These are phyloP conservation scores for Calameuta filiformis DNA, from an alignment of 2,888 invertebrate genomes.

Conservation along the genomic window DNA sequence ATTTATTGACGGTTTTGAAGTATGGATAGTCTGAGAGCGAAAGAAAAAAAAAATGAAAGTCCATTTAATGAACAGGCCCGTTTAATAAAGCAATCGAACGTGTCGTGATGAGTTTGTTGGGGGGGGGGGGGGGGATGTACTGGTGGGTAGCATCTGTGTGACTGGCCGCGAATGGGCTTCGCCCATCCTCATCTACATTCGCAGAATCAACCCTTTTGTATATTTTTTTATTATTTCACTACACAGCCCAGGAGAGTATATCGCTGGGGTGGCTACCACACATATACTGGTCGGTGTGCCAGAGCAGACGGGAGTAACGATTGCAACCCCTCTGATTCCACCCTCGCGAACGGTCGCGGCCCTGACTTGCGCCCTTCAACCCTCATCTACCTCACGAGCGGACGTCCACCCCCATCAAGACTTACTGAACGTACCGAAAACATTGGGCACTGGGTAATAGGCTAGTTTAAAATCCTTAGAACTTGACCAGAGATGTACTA, in stretches of 20 bases:
- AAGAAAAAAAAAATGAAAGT: neutral
- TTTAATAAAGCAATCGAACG: neutral
- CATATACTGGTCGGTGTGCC: conserved; percentile 47
- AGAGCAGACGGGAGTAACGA: conserved; percentile 59
- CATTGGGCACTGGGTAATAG: neutral
- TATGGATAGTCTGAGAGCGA: neutral
- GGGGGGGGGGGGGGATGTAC: neutral
- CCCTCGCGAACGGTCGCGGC: conserved; percentile 17
- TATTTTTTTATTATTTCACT: neutral
- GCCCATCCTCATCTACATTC: neutral
- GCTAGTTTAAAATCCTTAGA: neutral
- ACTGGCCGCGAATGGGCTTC: neutral
- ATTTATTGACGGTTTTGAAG: neutral
- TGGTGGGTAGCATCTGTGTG: neutral
- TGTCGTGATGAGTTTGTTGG: neutral
- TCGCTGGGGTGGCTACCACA: conserved; percentile 24
- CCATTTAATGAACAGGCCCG: neutral
- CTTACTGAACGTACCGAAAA: conserved; percentile 1
- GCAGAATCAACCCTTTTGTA: neutral
- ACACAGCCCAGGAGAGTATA: conserved; percentile 14
- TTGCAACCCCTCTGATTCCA: conserved; percentile 36
- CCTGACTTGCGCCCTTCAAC: neutral
- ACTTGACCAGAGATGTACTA: neutral
- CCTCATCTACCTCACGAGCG: neutral
- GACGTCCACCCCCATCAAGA: neutral